These are phyloP conservation scores for Gasterosteus aculeatus DNA, from an alignment of 2,113 vertebrate species.

Conservation along the genomic window DNA sequence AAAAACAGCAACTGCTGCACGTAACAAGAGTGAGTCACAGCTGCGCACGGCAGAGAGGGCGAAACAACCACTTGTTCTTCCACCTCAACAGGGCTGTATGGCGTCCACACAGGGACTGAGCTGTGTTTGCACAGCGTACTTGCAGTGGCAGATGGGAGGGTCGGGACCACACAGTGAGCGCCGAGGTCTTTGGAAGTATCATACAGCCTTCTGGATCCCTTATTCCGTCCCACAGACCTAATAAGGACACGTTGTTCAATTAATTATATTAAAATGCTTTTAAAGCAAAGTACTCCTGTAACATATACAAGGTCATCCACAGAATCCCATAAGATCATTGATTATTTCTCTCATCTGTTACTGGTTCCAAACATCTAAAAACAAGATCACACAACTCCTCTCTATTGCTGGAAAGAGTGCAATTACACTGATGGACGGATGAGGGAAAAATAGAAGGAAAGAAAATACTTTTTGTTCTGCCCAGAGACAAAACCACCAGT, in stretches of 20 bases:
- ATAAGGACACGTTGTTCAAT: not conserved
- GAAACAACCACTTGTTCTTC: constrained; percentile 28
- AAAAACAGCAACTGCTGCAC: constrained; percentile 38
- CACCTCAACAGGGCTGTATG: not conserved
- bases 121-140: not conserved
- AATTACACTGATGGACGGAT: constrained; percentile 75
- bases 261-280: not conserved
- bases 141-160: not conserved
- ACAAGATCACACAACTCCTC: constrained; percentile 36
- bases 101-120: not conserved
- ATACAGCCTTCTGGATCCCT: not conserved
- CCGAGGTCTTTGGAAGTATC: not conserved
- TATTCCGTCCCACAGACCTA: not conserved
- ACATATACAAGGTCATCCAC: not conserved
- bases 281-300: not conserved
- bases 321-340: not conserved
- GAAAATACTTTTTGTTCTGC: constrained; percentile 71
- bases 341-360: not conserved
- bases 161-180: not conserved
- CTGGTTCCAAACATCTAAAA: not conserved
- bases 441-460: constrained; percentile 63
- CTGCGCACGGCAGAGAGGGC: constrained; percentile 22
- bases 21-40: constrained; percentile 38
- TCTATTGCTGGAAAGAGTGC: constrained; percentile 75
- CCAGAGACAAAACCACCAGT: constrained; percentile 50